Evolutionary conservation across 1,140 invertebrate genomes (phyloP).

Genomic region (Anastatus disparis): DNA sequence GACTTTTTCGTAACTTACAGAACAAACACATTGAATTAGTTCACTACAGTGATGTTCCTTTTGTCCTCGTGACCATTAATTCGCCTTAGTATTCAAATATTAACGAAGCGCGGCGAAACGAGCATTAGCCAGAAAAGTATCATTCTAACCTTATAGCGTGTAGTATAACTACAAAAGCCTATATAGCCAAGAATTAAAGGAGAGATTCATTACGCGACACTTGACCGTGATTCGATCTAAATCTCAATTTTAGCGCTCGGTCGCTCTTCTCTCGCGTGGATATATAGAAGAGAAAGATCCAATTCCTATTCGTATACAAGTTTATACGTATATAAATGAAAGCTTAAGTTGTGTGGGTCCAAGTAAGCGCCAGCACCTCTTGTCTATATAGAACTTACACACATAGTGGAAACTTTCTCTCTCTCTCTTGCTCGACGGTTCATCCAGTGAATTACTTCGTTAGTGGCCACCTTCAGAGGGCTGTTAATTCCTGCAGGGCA

Average conservation of each 20-base stretch:
- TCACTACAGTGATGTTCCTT: too few relatives aligned
- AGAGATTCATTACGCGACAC: too few relatives aligned
- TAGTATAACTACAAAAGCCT: too few relatives aligned
- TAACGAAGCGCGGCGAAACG: slow-evolving; percentile 25
- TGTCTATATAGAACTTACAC: not conserved
- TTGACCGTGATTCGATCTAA: slow-evolving; percentile 60
- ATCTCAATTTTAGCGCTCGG: slow-evolving; percentile 61
- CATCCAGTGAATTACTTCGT: slow-evolving; percentile 70
- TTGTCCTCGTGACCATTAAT: slow-evolving; percentile 9
- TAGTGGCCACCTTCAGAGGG: slow-evolving; percentile 69
- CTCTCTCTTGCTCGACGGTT: slow-evolving; percentile 53
- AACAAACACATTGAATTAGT: too few relatives aligned
- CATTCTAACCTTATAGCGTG: too few relatives aligned
- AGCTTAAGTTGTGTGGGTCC: not conserved
- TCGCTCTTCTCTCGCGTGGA: too few relatives aligned
- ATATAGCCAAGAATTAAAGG: too few relatives aligned
- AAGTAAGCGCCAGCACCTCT: not conserved
- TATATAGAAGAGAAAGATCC: not conserved
- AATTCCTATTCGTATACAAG: slow-evolving; percentile 38
- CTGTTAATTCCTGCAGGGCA: slow-evolving; percentile 69
- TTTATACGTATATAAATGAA: slow-evolving; percentile 42
- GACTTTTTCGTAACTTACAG: too few relatives aligned
- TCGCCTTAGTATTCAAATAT: slow-evolving; percentile 36
- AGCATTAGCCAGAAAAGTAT: too few relatives aligned
- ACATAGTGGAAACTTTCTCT: slow-evolving; percentile 38